Conservation (phyloP, 2,113 vertebrate species). For the Platycercus adscitus region DNA sequence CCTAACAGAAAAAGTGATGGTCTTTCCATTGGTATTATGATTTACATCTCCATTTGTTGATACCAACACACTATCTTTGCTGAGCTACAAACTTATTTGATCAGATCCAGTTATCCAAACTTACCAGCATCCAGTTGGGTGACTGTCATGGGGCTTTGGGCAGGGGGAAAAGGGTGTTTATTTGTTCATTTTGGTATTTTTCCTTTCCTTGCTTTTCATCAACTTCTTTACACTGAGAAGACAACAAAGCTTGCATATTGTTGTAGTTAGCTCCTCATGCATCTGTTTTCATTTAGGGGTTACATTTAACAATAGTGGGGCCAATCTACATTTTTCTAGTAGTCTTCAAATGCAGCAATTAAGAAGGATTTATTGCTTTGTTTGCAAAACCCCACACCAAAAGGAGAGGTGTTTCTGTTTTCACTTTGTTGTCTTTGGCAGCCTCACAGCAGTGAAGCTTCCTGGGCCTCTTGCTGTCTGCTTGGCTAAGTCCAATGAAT, state of each 20-base stretch:
- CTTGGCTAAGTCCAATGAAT: not conserved
- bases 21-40: fast-evolving
- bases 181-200: not conserved
- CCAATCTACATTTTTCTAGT: not conserved
- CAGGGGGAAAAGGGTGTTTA: not conserved
- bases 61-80: not conserved
- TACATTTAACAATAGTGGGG: not conserved
- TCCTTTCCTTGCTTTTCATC: not conserved
- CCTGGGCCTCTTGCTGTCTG: not conserved
- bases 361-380: not conserved
- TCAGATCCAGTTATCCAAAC: not conserved
- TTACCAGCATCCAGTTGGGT: not conserved
- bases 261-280: not conserved
- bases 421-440: not conserved
- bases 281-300: not conserved
- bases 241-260: not conserved
- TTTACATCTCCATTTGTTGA: not conserved
- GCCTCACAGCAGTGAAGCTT: not conserved
- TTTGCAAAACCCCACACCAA: not conserved
- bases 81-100: not conserved
- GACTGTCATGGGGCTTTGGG: not conserved
- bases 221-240: not conserved
- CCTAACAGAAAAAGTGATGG: not conserved
- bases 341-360: not conserved
- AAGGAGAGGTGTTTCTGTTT: not conserved